Conservation (phyloP, 2,113 vertebrate species). For the Oceanodroma tethys region DNA sequence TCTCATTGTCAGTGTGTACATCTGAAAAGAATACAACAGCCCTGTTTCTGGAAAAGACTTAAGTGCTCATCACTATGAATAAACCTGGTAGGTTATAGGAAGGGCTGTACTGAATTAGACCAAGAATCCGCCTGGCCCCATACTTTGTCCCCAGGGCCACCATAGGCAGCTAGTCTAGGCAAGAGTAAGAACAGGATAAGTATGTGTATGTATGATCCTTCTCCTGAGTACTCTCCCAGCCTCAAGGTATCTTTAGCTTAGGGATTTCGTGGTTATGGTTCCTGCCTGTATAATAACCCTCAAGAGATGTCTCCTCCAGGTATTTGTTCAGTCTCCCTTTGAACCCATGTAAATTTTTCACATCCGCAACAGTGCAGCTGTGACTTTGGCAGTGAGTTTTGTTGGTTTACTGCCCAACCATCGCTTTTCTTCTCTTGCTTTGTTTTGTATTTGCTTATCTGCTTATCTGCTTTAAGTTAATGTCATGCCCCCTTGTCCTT, state of each 20-base stretch:
- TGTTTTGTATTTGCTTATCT: neutral
- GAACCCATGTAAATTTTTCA: neutral
- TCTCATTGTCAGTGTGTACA: neutral
- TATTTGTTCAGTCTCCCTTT: conserved; percentile 21
- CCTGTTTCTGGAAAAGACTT: neutral
- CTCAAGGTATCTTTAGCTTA: neutral
- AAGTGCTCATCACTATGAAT: neutral
- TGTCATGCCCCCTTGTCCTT: neutral
- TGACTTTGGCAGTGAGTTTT: neutral
- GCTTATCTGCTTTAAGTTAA: neutral
- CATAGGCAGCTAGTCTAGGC: neutral
- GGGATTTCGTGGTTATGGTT: neutral
- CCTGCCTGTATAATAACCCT: neutral
- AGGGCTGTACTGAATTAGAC: neutral
- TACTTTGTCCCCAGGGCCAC: neutral
- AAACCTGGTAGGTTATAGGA: neutral
- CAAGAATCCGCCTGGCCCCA: rapidly evolving
- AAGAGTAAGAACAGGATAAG: neutral
- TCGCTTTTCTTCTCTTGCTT: neutral
- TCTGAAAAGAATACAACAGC: neutral
- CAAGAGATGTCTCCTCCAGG: neutral
- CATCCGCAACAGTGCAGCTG: neutral
- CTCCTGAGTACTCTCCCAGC: neutral
- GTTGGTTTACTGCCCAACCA: neutral
- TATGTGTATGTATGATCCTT: neutral